Conservation (phyloP, 2,797 vertebrate species). For the Xerus rutilus region DNA sequence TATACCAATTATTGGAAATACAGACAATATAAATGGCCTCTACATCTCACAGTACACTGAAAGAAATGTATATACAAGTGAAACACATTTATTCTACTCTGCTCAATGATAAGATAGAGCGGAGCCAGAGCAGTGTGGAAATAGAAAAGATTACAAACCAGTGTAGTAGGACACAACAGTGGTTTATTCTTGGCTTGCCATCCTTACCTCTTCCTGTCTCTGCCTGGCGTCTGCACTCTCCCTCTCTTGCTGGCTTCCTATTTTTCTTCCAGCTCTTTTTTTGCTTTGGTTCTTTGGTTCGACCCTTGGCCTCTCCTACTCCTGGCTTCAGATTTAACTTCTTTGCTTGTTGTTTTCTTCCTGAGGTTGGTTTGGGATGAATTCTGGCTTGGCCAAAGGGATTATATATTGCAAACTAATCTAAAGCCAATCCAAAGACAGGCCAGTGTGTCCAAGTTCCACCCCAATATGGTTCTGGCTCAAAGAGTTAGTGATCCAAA, state of each 20-base stretch:
- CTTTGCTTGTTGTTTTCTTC: neutral
- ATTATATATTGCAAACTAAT: neutral
- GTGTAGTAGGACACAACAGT: neutral
- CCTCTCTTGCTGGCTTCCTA: neutral
- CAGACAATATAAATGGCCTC: neutral
- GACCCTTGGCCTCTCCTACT: neutral
- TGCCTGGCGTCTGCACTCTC: neutral
- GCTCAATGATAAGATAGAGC: neutral
- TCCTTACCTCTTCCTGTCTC: neutral
- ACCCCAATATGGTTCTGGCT: neutral
- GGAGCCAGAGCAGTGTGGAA: neutral
- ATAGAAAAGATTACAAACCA: slow-evolving; percentile 6
- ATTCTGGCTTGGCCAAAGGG: neutral
- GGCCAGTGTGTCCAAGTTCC: neutral
- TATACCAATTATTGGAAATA: neutral
- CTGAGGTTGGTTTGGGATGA: neutral
- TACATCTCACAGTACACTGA: neutral
- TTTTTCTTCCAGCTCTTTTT: neutral
- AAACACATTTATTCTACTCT: neutral
- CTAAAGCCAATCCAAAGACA: neutral
- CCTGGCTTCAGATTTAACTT: neutral
- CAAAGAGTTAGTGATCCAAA: neutral
- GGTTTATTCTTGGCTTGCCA: neutral
- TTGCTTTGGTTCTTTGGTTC: neutral
- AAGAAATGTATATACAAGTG: neutral